Evolutionary conservation across 64 coral and sea anemone genomes (phyloP).

Genomic region (Porites australiensis): DNA sequence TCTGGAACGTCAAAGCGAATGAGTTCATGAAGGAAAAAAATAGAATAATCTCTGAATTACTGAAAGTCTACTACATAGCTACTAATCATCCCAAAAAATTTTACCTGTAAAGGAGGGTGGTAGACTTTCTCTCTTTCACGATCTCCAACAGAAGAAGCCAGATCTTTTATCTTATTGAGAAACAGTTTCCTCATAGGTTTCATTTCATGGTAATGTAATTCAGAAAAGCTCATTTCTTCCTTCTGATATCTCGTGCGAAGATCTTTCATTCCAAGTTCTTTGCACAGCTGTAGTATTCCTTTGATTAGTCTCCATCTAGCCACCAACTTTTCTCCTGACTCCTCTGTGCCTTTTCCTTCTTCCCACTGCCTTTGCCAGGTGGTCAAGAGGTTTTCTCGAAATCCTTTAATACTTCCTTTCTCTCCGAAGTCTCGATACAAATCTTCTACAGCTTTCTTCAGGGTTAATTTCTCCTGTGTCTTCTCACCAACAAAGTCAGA

Average conservation of each 20-base stretch:
- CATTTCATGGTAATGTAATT: not conserved
- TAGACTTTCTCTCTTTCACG: not conserved
- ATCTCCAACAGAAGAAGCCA: slow-evolving; percentile 18
- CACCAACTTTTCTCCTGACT: not conserved
- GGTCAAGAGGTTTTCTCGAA: not conserved
- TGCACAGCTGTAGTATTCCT: not conserved
- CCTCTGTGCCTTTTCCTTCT: not conserved
- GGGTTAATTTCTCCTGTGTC: not conserved
- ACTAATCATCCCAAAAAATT: not conserved
- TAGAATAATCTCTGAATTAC: no score
- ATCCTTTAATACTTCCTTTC: not conserved
- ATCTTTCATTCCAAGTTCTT: not conserved
- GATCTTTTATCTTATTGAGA: not conserved
- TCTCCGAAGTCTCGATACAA: not conserved
- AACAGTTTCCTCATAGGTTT: not conserved
- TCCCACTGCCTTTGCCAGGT: not conserved
- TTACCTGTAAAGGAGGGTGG: not conserved
- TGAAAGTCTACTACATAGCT: no score
- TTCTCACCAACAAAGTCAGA: not conserved
- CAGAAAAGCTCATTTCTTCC: not conserved
- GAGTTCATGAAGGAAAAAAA: no score
- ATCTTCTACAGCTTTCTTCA: not conserved
- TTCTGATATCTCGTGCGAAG: not conserved
- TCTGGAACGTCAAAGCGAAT: no score
- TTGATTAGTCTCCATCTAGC: not conserved